Evolutionary conservation across 1,140 invertebrate species (phyloP), one percentile per base, ranked within the genome.

Genomic region (Neodiprion virginianus): DNA sequence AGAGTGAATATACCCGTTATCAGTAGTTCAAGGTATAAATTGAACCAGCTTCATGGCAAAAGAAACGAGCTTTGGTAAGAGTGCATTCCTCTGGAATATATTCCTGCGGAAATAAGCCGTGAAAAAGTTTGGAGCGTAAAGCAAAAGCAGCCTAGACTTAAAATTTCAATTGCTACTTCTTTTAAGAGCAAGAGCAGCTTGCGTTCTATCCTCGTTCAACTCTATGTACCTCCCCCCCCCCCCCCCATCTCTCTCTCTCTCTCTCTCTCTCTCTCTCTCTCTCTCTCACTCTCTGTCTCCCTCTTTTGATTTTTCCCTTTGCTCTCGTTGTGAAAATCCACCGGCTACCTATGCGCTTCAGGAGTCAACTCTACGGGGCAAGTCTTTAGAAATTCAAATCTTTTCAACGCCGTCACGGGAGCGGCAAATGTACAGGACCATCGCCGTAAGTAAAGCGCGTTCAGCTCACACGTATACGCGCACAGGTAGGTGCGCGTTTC

Each of bases 131-230:
- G n/a, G 67, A 14, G 21, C 67, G 11, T 14, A 47, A 69, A 47
- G 21, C 67, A 1, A 69, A 69, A 69, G 67, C 67, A 69, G 67
- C 67, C 67, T 69, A 69, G 67, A 69, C 67, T 69, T 69, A 14
- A 69, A 69, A 69, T 69, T 69, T 69, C 67, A 69, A 69, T 69
- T 69, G 67, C 67, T 12, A 21, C 14, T 47, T 69, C 67, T 69
- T 69, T 69, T 69, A 69, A 69, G 67, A 69, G 67, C 67, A 11
- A 69, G 67, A 69, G 67, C 17, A 23, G 67, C 67, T 47, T 12
- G 14, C 21, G 40, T 69, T 17, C 3, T 69, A 21, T 47, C 11
- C 40, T 69, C 67, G 40, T 21, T 23, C 21, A 69, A 69, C 4
- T 14, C 23, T 69, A 11, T 47, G 7, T 47, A 11, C 12, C 61